phyloP scores from a whole-genome alignment of 2,797 vertebrate species.

The Aulostomus chinensis region DNA sequence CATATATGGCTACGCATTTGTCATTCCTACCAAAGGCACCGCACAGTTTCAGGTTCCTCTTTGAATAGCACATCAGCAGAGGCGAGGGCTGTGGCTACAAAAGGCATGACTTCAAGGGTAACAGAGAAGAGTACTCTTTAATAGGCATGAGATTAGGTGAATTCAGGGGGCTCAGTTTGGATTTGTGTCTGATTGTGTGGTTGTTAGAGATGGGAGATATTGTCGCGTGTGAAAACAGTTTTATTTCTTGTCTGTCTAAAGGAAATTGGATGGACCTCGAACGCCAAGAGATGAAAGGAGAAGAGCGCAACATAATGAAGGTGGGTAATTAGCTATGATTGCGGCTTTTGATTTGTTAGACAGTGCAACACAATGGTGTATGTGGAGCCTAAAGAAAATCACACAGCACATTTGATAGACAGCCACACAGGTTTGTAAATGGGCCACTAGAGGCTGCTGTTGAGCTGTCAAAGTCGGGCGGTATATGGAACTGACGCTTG shows the following conservation, averaged over 20 bases:
- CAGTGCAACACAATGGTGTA: constrained; percentile 36
- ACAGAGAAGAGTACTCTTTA: constrained; percentile 43
- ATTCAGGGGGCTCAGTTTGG: constrained; percentile 38
- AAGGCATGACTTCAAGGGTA: constrained; percentile 47
- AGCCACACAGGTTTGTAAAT: background rate
- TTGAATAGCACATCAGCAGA: constrained; percentile 9
- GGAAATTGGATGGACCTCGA: constrained; percentile 89
- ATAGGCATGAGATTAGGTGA: constrained; percentile 47
- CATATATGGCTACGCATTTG: constrained; percentile 15
- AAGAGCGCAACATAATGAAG: constrained; percentile 94
- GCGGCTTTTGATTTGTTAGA: constrained; percentile 54
- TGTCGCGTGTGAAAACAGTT: constrained; percentile 45
- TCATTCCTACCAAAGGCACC: constrained; percentile 20
- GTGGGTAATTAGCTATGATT: constrained; percentile 69
- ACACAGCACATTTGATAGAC: no score
- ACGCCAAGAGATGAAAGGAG: constrained; percentile 90
- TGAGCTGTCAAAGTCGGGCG: constrained; percentile 38
- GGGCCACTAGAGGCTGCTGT: constrained; percentile 67
- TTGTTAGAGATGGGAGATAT: constrained; percentile 44
- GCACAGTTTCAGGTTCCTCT: constrained; percentile 17
- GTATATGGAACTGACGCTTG: no score
- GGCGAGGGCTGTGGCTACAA: constrained; percentile 24
- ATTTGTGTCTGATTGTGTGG: constrained; percentile 44
- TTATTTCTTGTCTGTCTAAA: constrained; percentile 60
- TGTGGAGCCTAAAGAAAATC: constrained; percentile 30